Evolutionary conservation across 1,140 invertebrate genomes (phyloP), one percentile per base, ranked within the genome.

Genomic region (Pomacea maculata): DNA sequence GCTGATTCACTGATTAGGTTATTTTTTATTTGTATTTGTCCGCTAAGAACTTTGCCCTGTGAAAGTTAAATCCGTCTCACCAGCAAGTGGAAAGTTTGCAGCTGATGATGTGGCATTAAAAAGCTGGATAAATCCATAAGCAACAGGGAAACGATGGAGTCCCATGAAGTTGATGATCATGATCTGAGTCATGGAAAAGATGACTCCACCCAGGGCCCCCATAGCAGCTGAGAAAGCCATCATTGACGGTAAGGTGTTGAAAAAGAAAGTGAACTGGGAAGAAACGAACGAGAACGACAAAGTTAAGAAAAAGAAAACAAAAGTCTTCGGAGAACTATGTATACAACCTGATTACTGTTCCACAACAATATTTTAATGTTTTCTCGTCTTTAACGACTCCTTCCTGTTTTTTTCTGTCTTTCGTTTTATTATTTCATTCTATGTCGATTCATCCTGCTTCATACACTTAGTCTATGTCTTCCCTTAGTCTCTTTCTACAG

Each of bases 171-270:
- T 0, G 8, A 75, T 57, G 73, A 57, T 14, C 21, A 54, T 57
- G 52, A 54, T 19, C 19, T 54, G 52, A 25, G 52, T 75, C 73
- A 75, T 75, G 54, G 73, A 75, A 9, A 75, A 75, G 73, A 75
- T 55, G 14, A 75, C 73, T 3, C 73, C 73, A 1, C 52, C 14
- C 45, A 75, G 73, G 25, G 52, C 54, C 45, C 73, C 73, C 52
- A 75, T 25, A 4, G 21, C 54, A 8, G 25, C 73, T 1, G 52
- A 75, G 73, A 75, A 75, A 52, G 52, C 73, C 8, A 57, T 21
- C 73, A 75, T 54, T 6, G 45, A 54, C 1, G 1, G 15, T 6
- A 55, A 63, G 7, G 73, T 57, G 54, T 75, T 57, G 73, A 75
- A 57, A n/a, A 57, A 12, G 8, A n/a, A 52, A n/a, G 52, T 21